These are phyloP conservation scores for Hyposoter dolosus DNA, from an alignment of 2,888 invertebrate genomes.

Conservation along the genomic window DNA sequence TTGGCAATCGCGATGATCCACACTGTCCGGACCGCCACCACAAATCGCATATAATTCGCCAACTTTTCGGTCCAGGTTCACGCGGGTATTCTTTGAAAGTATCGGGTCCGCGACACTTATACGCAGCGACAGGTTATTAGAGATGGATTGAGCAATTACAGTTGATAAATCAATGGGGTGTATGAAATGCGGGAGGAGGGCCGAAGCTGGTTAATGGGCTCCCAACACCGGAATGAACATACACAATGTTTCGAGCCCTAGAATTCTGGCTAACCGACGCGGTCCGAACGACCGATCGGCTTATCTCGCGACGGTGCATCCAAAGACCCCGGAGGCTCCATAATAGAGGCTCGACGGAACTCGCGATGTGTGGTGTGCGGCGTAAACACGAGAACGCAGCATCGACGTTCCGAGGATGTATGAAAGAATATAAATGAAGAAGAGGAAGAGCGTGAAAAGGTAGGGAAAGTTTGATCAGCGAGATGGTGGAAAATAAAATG, in stretches of 20 bases:
- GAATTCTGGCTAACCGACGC: conserved; percentile 27
- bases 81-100: no score
- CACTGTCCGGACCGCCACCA: no score
- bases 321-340: conserved; percentile 7
- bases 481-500: conserved; percentile 40
- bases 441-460: no score
- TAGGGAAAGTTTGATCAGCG: background rate
- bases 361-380: no score
- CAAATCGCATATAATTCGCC: background rate
- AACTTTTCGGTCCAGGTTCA: no score
- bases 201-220: no score
- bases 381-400: conserved; percentile 1
- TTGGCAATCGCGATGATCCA: conserved; percentile 50
- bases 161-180: no score
- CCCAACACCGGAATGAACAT: conserved; percentile 48
- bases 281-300: conserved; percentile 28
- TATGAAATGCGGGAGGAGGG: no score
- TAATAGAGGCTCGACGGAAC: conserved; percentile 27
- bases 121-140: background rate
- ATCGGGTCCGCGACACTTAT: no score
- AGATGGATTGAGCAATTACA: no score
- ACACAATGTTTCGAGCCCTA: conserved; percentile 42
- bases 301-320: conserved; percentile 35
- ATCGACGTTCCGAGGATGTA: background rate
- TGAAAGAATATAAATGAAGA: no score